Percentiles rank a stretch among this genome's conserved stretches.
These are phyloP conservation scores for Cygnus buccinator DNA, from an alignment of 2,113 vertebrate genomes.

Conservation along the genomic window DNA sequence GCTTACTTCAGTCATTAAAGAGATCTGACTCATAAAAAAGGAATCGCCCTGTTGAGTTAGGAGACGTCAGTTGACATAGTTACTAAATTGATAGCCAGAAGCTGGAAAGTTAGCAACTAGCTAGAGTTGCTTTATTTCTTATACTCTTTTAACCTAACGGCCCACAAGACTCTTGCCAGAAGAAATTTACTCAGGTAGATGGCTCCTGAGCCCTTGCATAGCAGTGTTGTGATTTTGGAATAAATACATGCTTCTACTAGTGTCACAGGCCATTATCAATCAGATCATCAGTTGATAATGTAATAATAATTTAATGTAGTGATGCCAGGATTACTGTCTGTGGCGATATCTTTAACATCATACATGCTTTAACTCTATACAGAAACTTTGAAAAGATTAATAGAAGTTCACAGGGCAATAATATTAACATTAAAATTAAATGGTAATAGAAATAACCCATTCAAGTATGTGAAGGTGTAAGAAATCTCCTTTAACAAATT, in stretches of 20 bases:
- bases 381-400: background rate
- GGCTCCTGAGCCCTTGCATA: background rate
- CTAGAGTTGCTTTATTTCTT: background rate
- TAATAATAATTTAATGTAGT: background rate
- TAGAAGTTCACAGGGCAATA: background rate
- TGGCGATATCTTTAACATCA: background rate
- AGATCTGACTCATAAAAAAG: conserved; percentile 19
- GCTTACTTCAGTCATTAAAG: conserved; percentile 3
- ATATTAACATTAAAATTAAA: background rate
- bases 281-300: background rate
- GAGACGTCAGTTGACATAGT: conserved; percentile 9
- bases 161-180: background rate
- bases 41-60: background rate
- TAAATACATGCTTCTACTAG: background rate
- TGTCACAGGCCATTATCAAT: background rate
- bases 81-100: background rate
- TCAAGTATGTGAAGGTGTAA: background rate
- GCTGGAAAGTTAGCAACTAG: background rate
- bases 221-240: background rate
- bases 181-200: background rate
- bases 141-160: background rate
- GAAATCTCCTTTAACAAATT: background rate
- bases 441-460: background rate
- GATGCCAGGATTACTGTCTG: background rate
- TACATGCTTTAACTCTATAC: background rate